Percentiles rank a stretch among this genome's conserved stretches.
phyloP scores from a whole-genome alignment of 1,140 invertebrate genomes.

The Panagrolaimus sp. region DNA sequence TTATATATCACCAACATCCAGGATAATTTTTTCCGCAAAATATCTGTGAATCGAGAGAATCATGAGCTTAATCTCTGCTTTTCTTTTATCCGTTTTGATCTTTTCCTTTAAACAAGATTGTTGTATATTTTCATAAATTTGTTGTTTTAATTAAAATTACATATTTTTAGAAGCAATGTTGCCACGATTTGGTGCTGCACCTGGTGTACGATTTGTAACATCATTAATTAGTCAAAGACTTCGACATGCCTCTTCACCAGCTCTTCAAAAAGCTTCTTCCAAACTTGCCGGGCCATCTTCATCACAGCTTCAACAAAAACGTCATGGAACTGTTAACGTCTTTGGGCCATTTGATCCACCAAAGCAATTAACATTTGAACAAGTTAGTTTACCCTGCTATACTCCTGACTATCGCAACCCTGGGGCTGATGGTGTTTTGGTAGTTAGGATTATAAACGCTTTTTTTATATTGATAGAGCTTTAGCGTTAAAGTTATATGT shows the following conservation, averaged over 20 bases:
- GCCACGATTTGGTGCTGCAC: background rate
- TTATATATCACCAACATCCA: too few relatives aligned
- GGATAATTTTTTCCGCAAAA: too few relatives aligned
- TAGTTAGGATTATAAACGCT: background rate
- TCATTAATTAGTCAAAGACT: slow-evolving; percentile 9
- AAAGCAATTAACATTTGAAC: slow-evolving; percentile 49
- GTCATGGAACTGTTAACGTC: slow-evolving; percentile 25
- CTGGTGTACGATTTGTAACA: slow-evolving; percentile 4
- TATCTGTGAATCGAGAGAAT: too few relatives aligned
- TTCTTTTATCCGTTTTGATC: too few relatives aligned
- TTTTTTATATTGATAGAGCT: background rate
- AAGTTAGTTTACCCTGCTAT: slow-evolving; percentile 36
- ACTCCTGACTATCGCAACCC: too few relatives aligned
- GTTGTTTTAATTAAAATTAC: background rate
- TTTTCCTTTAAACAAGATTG: too few relatives aligned
- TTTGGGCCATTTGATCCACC: slow-evolving; percentile 42
- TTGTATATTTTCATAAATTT: too few relatives aligned
- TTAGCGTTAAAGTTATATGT: background rate
- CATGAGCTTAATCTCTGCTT: too few relatives aligned
- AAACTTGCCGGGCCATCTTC: slow-evolving; percentile 8
- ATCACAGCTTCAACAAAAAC: slow-evolving; percentile 23
- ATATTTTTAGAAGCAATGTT: background rate
- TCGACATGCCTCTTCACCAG: background rate
- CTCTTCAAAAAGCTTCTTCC: background rate
- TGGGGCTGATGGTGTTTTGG: too few relatives aligned